phyloP scores from a whole-genome alignment of 2,797 vertebrate species.

The Poecilia gillii region DNA sequence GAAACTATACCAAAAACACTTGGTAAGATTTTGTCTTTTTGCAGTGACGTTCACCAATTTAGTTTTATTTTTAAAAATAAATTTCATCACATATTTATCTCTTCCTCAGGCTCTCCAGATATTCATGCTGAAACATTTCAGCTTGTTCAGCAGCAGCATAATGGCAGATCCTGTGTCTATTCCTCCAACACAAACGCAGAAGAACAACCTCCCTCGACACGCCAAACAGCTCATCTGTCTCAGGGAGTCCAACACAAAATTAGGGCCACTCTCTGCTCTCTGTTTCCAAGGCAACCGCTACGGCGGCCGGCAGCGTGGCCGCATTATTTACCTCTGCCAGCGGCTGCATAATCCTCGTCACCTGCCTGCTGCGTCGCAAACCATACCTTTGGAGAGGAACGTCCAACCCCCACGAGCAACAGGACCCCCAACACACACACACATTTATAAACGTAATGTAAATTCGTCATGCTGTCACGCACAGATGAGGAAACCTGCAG shows the following conservation, averaged over 20 bases:
- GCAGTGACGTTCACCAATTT: neutral
- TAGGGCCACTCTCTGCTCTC: constrained; percentile 69
- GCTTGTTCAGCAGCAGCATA: neutral
- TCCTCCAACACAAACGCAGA: constrained; percentile 25
- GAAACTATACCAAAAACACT: no score
- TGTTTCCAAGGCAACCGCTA: constrained; percentile 75
- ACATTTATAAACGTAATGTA: constrained; percentile 42
- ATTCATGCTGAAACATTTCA: neutral
- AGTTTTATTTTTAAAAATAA: neutral
- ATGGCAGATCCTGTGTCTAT: neutral
- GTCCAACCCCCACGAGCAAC: constrained; percentile 51
- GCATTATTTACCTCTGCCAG: constrained; percentile 66
- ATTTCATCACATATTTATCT: neutral
- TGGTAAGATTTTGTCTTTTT: no score
- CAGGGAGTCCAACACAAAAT: constrained; percentile 69
- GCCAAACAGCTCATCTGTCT: constrained; percentile 64
- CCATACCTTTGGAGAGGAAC: constrained; percentile 64
- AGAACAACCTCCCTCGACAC: constrained; percentile 29
- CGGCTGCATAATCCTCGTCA: constrained; percentile 69
- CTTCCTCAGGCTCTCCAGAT: no score
- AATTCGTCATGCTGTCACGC: constrained; percentile 55
- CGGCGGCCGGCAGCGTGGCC: constrained; percentile 45
- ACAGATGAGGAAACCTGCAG: constrained; percentile 39
- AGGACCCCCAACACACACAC: constrained; percentile 1
- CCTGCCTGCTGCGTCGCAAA: constrained; percentile 57